phyloP scores from a whole-genome alignment of 2,888 invertebrate genomes.

The Trisateles emortualis region DNA sequence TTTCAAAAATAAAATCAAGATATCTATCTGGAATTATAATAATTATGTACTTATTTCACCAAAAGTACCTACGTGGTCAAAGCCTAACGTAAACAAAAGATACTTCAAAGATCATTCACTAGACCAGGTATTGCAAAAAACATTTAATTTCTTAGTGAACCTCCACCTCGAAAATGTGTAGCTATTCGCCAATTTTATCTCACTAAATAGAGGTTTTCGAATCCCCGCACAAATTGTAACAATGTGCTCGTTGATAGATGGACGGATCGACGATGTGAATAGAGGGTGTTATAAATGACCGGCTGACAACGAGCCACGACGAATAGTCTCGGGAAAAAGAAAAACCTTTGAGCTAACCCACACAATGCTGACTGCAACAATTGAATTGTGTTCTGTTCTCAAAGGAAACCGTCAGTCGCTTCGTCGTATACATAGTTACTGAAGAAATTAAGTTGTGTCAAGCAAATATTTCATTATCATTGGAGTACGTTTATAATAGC shows the following conservation, averaged over 20 bases:
- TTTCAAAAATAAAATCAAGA: no score
- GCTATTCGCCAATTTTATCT: conserved; percentile 21
- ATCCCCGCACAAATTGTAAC: conserved; percentile 50
- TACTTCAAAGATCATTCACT: no score
- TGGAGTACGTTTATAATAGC: not conserved
- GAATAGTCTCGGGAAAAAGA: conserved; percentile 44
- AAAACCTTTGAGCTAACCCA: conserved; percentile 32
- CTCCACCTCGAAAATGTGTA: conserved; percentile 1
- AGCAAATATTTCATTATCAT: conserved; percentile 6
- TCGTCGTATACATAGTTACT: conserved; percentile 15
- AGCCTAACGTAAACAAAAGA: no score
- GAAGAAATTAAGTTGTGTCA: conserved; percentile 10
- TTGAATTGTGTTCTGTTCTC: conserved; percentile 35
- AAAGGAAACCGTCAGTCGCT: conserved; percentile 28
- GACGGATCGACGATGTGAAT: conserved; percentile 60
- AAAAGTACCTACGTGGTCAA: no score
- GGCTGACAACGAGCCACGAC: conserved; percentile 41
- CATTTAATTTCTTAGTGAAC: not conserved
- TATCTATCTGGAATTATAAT: no score
- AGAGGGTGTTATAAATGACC: conserved; percentile 65
- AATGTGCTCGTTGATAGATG: conserved; percentile 59
- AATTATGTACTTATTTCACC: no score
- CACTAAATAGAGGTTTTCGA: conserved; percentile 29
- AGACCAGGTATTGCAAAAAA: not conserved
- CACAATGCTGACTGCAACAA: conserved; percentile 41